Conservation (phyloP, 2,113 vertebrate species). For the Myotis brandtii region DNA sequence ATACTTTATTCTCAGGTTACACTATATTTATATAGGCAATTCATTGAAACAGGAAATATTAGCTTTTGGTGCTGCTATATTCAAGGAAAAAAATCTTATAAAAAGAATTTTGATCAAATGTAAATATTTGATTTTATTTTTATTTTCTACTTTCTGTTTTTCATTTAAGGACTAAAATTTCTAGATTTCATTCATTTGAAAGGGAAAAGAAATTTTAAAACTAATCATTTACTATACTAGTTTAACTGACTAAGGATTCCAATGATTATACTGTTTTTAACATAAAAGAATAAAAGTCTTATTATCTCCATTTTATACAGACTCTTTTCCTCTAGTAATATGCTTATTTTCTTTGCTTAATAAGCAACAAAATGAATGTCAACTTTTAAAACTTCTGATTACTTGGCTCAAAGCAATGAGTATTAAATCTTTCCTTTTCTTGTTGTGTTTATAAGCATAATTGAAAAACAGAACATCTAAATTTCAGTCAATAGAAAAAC, state of each 20-base stretch:
- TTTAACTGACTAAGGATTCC: not conserved
- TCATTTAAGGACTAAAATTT: not conserved
- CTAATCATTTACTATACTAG: slow-evolving; percentile 3
- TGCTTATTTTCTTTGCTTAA: slow-evolving; percentile 1
- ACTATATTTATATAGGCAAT: not conserved
- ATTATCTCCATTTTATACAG: not conserved
- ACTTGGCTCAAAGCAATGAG: slow-evolving; percentile 22
- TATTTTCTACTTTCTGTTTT: not conserved
- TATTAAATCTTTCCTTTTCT: not conserved
- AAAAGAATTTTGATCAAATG: not conserved
- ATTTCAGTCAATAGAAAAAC: slow-evolving; percentile 51
- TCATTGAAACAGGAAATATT: not conserved
- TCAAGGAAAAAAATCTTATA: not conserved
- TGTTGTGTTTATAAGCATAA: slow-evolving; percentile 13
- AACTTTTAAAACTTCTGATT: not conserved
- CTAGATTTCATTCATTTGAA: slow-evolving; percentile 3
- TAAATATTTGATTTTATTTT: not conserved
- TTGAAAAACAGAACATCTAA: not conserved
- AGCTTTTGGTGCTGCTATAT: not conserved
- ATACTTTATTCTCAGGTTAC: not conserved
- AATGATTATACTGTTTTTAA: slow-evolving; percentile 51
- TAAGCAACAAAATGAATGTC: not conserved
- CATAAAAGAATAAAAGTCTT: slow-evolving; percentile 36
- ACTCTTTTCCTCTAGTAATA: slow-evolving; percentile 6
- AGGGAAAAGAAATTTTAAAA: not conserved